phyloP scores from a whole-genome alignment of 2,888 invertebrate species.

The Ichneumon xanthorius region DNA sequence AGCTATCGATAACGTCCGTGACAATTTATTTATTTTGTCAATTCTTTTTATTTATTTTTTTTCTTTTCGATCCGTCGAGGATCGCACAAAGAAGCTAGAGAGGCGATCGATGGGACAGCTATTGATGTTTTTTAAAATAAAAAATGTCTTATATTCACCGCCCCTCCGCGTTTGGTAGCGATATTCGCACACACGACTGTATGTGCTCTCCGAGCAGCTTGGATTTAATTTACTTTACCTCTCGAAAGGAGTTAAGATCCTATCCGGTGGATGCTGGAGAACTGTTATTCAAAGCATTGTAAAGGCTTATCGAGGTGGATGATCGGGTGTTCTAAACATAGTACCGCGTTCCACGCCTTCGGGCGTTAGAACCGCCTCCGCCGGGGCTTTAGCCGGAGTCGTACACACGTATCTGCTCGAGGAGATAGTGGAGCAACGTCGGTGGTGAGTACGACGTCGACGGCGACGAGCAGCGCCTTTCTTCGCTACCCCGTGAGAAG shows the following conservation, averaged over 20 bases:
- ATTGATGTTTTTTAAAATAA: neutral
- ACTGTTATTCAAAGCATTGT: slow-evolving; percentile 81
- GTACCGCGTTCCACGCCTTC: slow-evolving; percentile 49
- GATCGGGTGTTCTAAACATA: slow-evolving; percentile 80
- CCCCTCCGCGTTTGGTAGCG: neutral
- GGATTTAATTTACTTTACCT: slow-evolving; percentile 82
- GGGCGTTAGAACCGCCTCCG: slow-evolving; percentile 35
- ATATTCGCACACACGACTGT: slow-evolving; percentile 24
- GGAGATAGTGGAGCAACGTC: slow-evolving; percentile 20
- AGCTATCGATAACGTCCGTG: no score
- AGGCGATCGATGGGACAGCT: neutral
- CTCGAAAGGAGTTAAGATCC: slow-evolving; percentile 80
- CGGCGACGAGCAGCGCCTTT: slow-evolving; percentile 25
- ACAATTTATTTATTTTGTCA: no score
- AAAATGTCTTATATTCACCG: neutral
- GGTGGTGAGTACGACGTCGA: slow-evolving; percentile 64
- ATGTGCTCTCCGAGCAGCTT: slow-evolving; percentile 14
- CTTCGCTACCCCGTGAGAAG: slow-evolving; percentile 7
- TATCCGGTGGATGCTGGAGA: slow-evolving; percentile 80
- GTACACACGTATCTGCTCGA: slow-evolving; percentile 26
- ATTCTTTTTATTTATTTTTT: no score
- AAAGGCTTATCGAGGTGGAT: slow-evolving; percentile 78
- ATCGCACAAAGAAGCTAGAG: neutral
- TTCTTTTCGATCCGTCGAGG: no score
- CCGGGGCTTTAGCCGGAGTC: slow-evolving; percentile 39